A percentile compares a stretch with the other conserved stretches of the same genome.
Evolutionary conservation across 2,113 vertebrate genomes (phyloP).

Genomic region (Eptatretus burgeri): DNA sequence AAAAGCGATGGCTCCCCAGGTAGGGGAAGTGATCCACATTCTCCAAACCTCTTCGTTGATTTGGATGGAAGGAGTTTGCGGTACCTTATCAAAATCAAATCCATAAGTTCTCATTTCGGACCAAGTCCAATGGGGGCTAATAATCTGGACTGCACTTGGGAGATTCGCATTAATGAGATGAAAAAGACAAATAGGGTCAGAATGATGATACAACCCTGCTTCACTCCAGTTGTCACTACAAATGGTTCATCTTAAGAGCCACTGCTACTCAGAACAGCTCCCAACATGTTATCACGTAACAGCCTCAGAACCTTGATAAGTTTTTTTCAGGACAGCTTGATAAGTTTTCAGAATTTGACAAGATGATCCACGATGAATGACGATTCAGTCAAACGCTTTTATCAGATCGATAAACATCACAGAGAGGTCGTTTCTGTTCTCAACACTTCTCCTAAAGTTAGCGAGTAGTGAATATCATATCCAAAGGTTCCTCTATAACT

Average conservation of each 20-base stretch:
- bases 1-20: no score
- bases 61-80: no score
- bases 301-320: background rate
- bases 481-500: background rate
- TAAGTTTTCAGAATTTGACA: background rate
- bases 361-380: no score
- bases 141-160: background rate
- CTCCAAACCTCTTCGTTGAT: no score
- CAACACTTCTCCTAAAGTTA: background rate
- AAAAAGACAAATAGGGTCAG: background rate
- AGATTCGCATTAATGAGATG: constrained; percentile 7
- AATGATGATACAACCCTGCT: background rate
- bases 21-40: no score
- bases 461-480: background rate
- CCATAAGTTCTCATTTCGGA: no score
- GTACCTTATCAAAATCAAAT: no score
- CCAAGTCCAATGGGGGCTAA: no score
- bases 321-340: constrained; percentile 2
- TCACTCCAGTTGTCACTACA: no score
- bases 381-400: background rate
- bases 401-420: background rate
- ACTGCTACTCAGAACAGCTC: no score
- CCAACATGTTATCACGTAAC: no score
- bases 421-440: background rate
- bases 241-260: no score